Conservation (phyloP, 2,113 vertebrate species). For the Bubo blakistoni region DNA sequence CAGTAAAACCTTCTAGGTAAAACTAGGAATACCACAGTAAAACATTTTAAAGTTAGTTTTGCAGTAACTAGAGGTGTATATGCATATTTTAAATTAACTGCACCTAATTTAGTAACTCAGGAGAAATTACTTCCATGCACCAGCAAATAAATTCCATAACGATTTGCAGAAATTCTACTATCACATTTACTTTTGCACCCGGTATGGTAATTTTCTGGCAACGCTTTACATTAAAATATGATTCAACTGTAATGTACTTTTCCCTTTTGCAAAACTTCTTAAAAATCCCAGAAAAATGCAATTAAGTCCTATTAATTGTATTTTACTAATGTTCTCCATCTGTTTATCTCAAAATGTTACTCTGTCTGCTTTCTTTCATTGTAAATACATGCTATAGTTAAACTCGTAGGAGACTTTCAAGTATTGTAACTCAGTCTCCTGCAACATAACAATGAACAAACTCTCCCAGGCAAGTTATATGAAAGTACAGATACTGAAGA, state of each 20-base stretch:
- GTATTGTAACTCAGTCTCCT: not conserved
- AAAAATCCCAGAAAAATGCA: not conserved
- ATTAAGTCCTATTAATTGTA: not conserved
- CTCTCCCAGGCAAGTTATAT: constrained; percentile 6
- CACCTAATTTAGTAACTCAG: not conserved
- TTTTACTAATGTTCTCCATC: not conserved
- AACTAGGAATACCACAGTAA: not conserved
- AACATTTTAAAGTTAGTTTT: not conserved
- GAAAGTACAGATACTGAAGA: not conserved
- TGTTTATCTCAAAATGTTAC: constrained; percentile 7
- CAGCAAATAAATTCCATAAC: not conserved
- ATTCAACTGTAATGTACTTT: not conserved
- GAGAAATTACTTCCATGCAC: not conserved
- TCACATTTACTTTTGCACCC: not conserved
- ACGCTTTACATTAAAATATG: not conserved
- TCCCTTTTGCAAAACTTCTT: not conserved
- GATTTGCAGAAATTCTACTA: not conserved
- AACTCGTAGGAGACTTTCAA: constrained; percentile 8
- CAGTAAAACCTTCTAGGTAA: not conserved
- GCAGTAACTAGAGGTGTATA: not conserved
- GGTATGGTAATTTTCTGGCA: not conserved
- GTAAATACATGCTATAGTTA: not conserved
- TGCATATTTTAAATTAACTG: not conserved
- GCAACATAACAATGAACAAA: constrained; percentile 10
- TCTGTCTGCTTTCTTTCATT: not conserved